phyloP scores from a whole-genome alignment of 2,888 invertebrate genomes.

The Calliscelio sp. region DNA sequence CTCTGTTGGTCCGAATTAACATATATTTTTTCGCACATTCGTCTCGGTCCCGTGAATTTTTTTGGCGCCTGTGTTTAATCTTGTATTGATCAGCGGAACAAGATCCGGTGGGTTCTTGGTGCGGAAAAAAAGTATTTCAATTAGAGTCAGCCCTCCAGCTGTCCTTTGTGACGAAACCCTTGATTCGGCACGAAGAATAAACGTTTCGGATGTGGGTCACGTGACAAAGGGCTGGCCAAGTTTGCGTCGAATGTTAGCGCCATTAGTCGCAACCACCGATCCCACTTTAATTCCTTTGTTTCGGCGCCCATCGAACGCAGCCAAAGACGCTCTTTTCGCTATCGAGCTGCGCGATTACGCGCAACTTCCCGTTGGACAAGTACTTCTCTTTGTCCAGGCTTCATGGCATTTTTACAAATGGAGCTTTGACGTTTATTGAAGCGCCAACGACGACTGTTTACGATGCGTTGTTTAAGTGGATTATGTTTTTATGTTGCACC shows the following conservation, averaged over 20 bases:
- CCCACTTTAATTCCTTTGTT: conserved; percentile 61
- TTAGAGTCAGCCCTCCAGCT: conserved; percentile 52
- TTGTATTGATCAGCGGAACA: conserved; percentile 50
- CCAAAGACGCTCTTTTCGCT: conserved; percentile 17
- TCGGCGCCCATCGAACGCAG: conserved; percentile 31
- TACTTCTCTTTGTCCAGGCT: conserved; percentile 15
- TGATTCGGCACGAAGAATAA: conserved; percentile 25
- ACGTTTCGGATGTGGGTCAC: conserved; percentile 51
- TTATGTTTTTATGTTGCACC: conserved; percentile 7
- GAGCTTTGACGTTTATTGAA: conserved; percentile 32
- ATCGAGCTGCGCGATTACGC: conserved; percentile 28
- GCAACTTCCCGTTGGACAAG: conserved; percentile 26
- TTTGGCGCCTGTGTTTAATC: conserved; percentile 39
- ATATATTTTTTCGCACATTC: conserved; percentile 53
- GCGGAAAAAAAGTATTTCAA: conserved; percentile 58
- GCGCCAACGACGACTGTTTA: conserved; percentile 11
- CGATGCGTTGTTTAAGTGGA: conserved; percentile 13
- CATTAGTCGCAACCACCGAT: conserved; percentile 73
- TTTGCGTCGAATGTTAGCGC: conserved; percentile 75
- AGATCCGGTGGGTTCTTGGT: conserved; percentile 49
- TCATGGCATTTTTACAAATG: conserved; percentile 37
- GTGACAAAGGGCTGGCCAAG: conserved; percentile 76
- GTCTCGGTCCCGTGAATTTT: conserved; percentile 53
- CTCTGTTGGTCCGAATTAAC: conserved; percentile 41
- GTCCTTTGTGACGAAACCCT: conserved; percentile 34